phyloP scores from a whole-genome alignment of 1,140 invertebrate species.

The Vollenhovia emeryi region DNA sequence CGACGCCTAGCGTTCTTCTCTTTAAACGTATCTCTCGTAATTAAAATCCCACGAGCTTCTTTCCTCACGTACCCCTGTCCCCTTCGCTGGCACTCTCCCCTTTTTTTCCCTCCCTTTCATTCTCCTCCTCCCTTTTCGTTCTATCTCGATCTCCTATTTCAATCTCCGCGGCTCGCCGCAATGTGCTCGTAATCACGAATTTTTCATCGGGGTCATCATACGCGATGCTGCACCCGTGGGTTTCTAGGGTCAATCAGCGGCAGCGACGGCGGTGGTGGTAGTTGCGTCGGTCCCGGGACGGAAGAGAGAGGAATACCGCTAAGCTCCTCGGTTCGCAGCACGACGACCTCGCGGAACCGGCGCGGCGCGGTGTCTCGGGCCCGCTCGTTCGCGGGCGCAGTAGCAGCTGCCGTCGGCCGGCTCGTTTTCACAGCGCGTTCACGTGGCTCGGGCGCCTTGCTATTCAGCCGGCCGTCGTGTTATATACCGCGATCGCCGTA shows the following conservation, averaged over 20 bases:
- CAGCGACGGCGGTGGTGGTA: not conserved
- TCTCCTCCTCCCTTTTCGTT: not conserved
- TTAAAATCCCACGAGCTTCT: not conserved
- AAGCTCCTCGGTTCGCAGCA: constrained; percentile 71
- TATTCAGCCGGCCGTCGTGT: constrained; percentile 48
- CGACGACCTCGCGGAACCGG: constrained; percentile 75
- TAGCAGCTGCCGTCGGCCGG: constrained; percentile 61
- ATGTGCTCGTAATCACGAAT: not conserved
- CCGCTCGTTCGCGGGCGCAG: constrained; percentile 59
- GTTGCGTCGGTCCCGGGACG: constrained; percentile 1
- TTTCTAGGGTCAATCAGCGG: constrained; percentile 64
- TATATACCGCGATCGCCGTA: constrained; percentile 66
- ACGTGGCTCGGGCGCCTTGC: constrained; percentile 60
- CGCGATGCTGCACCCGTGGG: not conserved
- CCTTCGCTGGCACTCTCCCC: not conserved
- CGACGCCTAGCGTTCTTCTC: not conserved
- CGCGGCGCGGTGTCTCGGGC: constrained; percentile 10
- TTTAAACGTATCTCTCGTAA: not conserved
- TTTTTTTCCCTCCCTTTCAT: not conserved
- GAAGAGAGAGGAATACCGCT: constrained; percentile 73
- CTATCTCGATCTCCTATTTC: not conserved
- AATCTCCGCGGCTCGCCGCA: not conserved
- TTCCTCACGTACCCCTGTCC: not conserved
- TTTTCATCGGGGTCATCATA: constrained; percentile 26
- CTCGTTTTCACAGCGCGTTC: constrained; percentile 68